phyloP scores from a whole-genome alignment of 2,797 vertebrate species.

The Erpetoichthys calabaricus region DNA sequence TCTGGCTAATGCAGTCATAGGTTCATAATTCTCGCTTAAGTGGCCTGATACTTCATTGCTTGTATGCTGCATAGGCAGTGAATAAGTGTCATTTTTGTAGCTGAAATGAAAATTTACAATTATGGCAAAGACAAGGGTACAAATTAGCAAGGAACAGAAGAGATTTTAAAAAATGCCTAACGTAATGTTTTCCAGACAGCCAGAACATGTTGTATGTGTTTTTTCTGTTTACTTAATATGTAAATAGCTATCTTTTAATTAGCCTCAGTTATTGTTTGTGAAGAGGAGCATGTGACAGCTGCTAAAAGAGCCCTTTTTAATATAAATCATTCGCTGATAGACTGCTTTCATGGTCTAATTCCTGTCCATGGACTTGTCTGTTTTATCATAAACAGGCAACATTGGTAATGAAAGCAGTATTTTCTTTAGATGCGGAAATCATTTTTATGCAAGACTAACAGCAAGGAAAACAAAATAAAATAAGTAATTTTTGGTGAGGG shows the following conservation, averaged over 20 bases:
- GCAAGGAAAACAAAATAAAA: background rate
- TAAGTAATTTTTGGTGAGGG: too few species aligned
- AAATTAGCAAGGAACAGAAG: background rate
- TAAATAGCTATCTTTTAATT: constrained; percentile 10
- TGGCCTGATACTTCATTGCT: too few species aligned
- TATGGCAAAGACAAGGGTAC: too few species aligned
- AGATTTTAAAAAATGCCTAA: background rate
- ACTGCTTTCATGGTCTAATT: constrained; percentile 2
- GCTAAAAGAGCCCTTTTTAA: background rate
- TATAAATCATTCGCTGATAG: background rate
- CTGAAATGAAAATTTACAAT: too few species aligned
- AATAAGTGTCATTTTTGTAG: too few species aligned
- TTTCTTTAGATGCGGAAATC: constrained; percentile 3
- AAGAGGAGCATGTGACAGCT: constrained; percentile 3
- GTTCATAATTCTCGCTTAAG: too few species aligned
- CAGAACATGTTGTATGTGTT: background rate
- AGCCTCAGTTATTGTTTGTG: constrained; percentile 5
- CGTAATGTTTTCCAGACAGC: background rate
- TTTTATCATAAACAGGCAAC: constrained; percentile 1
- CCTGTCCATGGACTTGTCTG: background rate
- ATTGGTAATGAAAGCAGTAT: constrained; percentile 1
- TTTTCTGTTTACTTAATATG: constrained; percentile 10
- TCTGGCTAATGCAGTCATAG: too few species aligned
- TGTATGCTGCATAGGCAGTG: too few species aligned
- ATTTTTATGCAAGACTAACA: constrained; percentile 2